phyloP scores from a whole-genome alignment of 2,113 vertebrate genomes.

The Lepisosteus oculatus region DNA sequence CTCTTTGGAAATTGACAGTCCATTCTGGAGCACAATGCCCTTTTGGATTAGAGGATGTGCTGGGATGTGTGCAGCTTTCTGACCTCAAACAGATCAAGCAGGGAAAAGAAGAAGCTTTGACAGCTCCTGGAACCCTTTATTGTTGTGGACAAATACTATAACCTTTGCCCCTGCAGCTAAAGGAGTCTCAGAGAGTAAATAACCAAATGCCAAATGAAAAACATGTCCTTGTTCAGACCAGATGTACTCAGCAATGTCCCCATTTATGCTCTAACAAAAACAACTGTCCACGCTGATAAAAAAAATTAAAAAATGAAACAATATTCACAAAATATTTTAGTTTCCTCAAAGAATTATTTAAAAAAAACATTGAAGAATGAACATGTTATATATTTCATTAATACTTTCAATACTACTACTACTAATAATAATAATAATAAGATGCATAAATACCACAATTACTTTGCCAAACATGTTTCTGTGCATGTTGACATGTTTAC shows the following conservation, averaged over 20 bases:
- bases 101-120: constrained; percentile 52
- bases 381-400: not conserved
- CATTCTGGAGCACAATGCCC: constrained; percentile 43
- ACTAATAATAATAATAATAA: not conserved
- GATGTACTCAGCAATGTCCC: not conserved
- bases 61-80: constrained; percentile 57
- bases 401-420: not conserved
- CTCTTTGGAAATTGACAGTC: constrained; percentile 54
- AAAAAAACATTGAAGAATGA: not conserved
- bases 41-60: constrained; percentile 55
- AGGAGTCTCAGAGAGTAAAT: not conserved
- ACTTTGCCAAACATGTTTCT: no score
- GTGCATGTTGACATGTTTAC: no score
- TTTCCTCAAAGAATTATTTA: not conserved
- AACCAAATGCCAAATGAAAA: not conserved
- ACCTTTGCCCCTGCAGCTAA: constrained; percentile 33
- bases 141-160: constrained; percentile 7
- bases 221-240: constrained; percentile 2
- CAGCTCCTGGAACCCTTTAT: constrained; percentile 35
- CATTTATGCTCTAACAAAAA: not conserved
- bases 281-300: not conserved
- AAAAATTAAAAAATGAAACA: not conserved
- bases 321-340: not conserved
- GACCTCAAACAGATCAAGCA: constrained; percentile 44
- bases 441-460: no score